Percentiles rank a stretch among this genome's conserved stretches.
phyloP scores from a whole-genome alignment of 2,113 vertebrate genomes.

The Caretta caretta region DNA sequence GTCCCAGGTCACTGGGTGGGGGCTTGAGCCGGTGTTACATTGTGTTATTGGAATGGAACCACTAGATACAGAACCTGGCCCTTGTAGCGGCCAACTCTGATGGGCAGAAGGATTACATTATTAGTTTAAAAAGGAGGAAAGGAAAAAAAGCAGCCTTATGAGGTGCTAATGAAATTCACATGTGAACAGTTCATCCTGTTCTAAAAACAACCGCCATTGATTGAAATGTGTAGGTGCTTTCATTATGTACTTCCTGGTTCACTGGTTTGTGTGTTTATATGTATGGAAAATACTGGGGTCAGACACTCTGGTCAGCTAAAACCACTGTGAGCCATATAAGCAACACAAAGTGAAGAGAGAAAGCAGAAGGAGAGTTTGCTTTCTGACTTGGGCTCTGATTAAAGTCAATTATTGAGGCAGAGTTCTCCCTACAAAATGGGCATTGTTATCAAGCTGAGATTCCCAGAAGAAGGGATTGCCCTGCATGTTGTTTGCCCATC shows the following conservation, averaged over 20 bases:
- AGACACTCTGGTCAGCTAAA: not conserved
- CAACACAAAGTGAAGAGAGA: not conserved
- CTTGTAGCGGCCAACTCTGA: too few relatives aligned
- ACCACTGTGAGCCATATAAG: not conserved
- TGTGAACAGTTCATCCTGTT: not conserved
- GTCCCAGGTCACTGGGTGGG: too few relatives aligned
- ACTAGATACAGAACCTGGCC: too few relatives aligned
- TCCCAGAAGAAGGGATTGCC: not conserved
- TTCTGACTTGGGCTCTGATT: not conserved
- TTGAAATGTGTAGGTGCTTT: not conserved
- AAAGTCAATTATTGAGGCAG: not conserved
- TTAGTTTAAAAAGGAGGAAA: not conserved
- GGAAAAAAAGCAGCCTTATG: not conserved
- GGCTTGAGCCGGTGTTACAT: too few relatives aligned
- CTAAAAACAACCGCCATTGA: not conserved
- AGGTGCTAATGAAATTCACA: not conserved
- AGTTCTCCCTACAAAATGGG: too few relatives aligned
- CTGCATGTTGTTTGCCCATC: not conserved
- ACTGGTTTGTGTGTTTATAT: not conserved
- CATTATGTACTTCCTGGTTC: not conserved
- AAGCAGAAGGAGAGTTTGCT: not conserved
- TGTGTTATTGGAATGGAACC: too few relatives aligned
- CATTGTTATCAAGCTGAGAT: not conserved
- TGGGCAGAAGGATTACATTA: not conserved
- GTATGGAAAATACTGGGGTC: not conserved